Percentiles rank a stretch among this genome's conserved stretches.
phyloP scores from a whole-genome alignment of 1,140 invertebrate genomes.

The Calephelis virginiensis region DNA sequence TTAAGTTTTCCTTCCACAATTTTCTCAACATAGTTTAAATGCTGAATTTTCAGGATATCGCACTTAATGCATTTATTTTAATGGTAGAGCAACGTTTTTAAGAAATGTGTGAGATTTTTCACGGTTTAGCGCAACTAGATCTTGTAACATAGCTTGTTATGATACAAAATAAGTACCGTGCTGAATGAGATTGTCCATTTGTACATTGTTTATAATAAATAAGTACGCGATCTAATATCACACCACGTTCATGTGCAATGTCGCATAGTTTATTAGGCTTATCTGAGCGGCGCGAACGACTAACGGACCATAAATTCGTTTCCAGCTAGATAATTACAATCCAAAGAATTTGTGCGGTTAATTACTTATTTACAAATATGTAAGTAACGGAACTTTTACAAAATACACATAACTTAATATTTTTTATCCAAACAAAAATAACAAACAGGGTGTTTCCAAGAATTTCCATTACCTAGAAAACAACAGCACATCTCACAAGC shows the following conservation, averaged over 20 bases:
- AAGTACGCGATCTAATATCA: conserved; percentile 5
- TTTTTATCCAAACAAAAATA: conserved; percentile 22
- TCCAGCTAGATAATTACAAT: conserved; percentile 42
- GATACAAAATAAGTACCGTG: background rate
- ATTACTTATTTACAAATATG: conserved; percentile 15
- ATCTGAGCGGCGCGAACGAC: conserved; percentile 64
- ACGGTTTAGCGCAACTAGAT: too few relatives aligned
- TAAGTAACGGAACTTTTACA: conserved; percentile 5
- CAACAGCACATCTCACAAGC: conserved; percentile 76
- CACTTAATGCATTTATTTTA: too few relatives aligned
- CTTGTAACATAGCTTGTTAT: background rate
- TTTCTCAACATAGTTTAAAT: too few relatives aligned
- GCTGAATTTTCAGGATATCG: too few relatives aligned
- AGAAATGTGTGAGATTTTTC: too few relatives aligned
- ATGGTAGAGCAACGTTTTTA: too few relatives aligned
- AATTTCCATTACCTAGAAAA: conserved; percentile 73
- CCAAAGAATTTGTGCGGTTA: conserved; percentile 29
- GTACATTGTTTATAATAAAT: conserved; percentile 8
- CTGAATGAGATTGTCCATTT: background rate
- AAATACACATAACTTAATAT: conserved; percentile 11
- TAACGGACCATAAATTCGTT: conserved; percentile 63
- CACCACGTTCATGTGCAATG: conserved; percentile 18
- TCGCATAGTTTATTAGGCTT: conserved; percentile 55
- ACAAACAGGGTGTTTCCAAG: conserved; percentile 54
- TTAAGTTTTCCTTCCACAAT: too few relatives aligned